Base-by-base conservation (phyloP, 1,140 invertebrate genomes). In the Zaprionus ghesquierei region DNA sequence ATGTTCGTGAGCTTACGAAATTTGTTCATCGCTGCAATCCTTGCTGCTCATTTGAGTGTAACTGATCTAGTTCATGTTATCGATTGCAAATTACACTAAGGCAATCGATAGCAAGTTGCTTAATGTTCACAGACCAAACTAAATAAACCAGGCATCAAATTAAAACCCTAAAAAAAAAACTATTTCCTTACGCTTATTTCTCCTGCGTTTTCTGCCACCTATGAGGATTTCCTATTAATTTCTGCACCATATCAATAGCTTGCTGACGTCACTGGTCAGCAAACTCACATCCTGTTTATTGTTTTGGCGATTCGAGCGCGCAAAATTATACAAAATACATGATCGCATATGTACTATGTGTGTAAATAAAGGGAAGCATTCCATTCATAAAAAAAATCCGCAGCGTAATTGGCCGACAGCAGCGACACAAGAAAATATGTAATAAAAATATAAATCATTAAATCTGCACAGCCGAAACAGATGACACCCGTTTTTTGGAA, bases 271-370 rank as follows among this genome's bases (percentile, higher is more conserved):
- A 81, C 49, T 18, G 18, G 62, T 1, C 56, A 55, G 38, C n/a
- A 59, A 9, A 31, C 35, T 68, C 54, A 82, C 79, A 86, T 86
- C 82, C 82, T 86, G 82, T 86, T 87, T 86, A 87, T 79, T 79
- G 61, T 79, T 79, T 87, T 64, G 41, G 68, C 55, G 63, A n/a
- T 38, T 38, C n/a, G 2, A 38, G 5, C 13, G 13, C 35, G 35
- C n/a, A 51, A 62, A 56, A 23, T 35, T 66, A 59, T 55, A 61
- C 41, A 55, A 66, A 72, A 44, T 53, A 27, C 13, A 23, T 20
- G 27, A 61, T 49, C 41, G n/a, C 23, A 23, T 51, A 18, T 33
- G n/a, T 31, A 54, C 61, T 59, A n/a, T 38, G 25, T 38, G 56
- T 60, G 41, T 65, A 59, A 38, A 27, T 23, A 66, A 51, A n/a